Evolutionary conservation across 2,797 vertebrate species (phyloP).

Genomic region (Chrysocyon brachyurus): DNA sequence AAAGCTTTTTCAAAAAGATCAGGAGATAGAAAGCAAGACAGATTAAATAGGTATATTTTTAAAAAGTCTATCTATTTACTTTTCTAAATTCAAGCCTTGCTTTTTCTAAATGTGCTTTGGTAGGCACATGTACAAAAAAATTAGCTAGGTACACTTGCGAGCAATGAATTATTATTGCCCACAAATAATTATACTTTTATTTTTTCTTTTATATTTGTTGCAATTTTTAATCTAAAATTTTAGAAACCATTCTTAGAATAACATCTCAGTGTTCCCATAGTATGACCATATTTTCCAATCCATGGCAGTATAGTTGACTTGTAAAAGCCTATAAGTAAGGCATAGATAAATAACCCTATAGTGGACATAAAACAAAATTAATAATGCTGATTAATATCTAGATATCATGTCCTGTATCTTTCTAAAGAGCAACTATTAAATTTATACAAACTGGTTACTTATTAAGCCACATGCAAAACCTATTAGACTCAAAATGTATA

Average conservation of each 20-base stretch:
- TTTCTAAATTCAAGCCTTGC: slow-evolving; percentile 52
- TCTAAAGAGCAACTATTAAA: not conserved
- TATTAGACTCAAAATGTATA: not conserved
- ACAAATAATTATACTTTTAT: not conserved
- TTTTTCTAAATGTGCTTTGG: not conserved
- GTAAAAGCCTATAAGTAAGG: not conserved
- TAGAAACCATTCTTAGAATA: slow-evolving; percentile 1
- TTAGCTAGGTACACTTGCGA: not conserved
- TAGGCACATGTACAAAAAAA: not conserved
- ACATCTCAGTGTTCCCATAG: not conserved
- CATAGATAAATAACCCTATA: slow-evolving; percentile 26
- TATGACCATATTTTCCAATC: not conserved
- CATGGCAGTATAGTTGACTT: not conserved
- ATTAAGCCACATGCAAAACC: not conserved
- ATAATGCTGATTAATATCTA: not conserved
- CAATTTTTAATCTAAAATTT: slow-evolving; percentile 41
- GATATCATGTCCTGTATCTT: not conserved
- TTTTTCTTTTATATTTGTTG: slow-evolving; percentile 12
- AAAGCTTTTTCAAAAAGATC: not conserved
- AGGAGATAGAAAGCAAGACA: not conserved
- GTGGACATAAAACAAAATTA: not conserved
- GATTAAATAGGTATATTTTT: not conserved
- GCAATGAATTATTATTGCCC: not conserved
- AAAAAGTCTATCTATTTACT: not conserved
- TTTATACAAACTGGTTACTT: not conserved